Percentiles rank a stretch among this genome's conserved stretches.
Evolutionary conservation across 92 coral and sea anemone genomes (phyloP).

Genomic region (Meandrina meandrites): DNA sequence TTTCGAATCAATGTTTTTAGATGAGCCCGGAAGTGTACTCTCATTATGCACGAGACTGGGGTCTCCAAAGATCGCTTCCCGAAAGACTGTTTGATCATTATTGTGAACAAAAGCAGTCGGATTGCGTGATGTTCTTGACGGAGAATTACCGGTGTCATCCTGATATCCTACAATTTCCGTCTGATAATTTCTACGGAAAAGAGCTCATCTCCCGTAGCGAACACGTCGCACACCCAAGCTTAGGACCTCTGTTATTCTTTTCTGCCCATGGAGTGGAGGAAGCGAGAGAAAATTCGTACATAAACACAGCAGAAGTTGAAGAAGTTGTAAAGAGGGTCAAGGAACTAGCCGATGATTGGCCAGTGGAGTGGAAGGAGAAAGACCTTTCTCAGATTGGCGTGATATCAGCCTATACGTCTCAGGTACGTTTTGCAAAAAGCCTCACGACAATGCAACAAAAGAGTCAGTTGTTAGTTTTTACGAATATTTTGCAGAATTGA

Average conservation of each 20-base stretch:
- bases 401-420: slow-evolving; percentile 67
- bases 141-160: slow-evolving; percentile 93
- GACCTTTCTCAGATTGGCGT: slow-evolving; percentile 69
- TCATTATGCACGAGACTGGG: slow-evolving; percentile 58
- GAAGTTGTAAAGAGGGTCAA: slow-evolving; percentile 67
- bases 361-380: slow-evolving; percentile 61
- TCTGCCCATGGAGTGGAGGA: slow-evolving; percentile 69
- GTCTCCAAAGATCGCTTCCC: slow-evolving; percentile 79
- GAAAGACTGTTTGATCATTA: slow-evolving; percentile 77
- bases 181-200: slow-evolving; percentile 72
- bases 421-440: slow-evolving; percentile 35
- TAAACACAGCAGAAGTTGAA: slow-evolving; percentile 69
- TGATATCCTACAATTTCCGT: slow-evolving; percentile 81
- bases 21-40: slow-evolving; percentile 82
- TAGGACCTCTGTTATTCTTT: slow-evolving; percentile 74
- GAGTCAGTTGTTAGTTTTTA: too few relatives aligned
- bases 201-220: slow-evolving; percentile 51
- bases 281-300: slow-evolving; percentile 40
- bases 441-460: too few relatives aligned
- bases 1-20: slow-evolving; percentile 15
- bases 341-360: slow-evolving; percentile 68
- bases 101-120: not conserved
- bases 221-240: slow-evolving; percentile 64
- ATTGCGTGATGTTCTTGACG: slow-evolving; percentile 57
- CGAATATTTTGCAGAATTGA: too few relatives aligned